A percentile compares a stretch with the other conserved stretches of the same genome.
Conservation (phyloP, 2,888 invertebrate genomes). For the Phytoseiulus persimilis region DNA sequence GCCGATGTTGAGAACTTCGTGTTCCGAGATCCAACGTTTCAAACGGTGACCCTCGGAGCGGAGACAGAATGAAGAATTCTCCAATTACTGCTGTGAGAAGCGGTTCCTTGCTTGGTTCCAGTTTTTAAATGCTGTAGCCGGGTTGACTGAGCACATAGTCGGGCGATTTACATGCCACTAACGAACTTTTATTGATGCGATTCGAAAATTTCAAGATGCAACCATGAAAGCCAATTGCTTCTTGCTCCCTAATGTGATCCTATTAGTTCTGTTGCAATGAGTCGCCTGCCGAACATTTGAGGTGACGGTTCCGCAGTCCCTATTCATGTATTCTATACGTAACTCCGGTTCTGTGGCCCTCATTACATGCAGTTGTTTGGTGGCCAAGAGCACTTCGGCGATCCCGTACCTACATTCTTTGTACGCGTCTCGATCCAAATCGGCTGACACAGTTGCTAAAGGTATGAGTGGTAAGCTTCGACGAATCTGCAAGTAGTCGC, state of each 20-base stretch:
- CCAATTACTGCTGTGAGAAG: no score
- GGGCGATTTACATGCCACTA: no score
- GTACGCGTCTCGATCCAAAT: constrained; percentile 56
- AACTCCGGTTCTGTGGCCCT: constrained; percentile 73
- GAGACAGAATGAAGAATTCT: no score
- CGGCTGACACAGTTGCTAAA: constrained; percentile 59
- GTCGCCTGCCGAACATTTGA: constrained; percentile 40
- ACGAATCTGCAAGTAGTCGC: constrained; percentile 67
- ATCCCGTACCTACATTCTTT: constrained; percentile 50
- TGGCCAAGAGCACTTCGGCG: constrained; percentile 63
- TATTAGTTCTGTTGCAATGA: constrained; percentile 15
- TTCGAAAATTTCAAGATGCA: neutral
- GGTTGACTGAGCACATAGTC: no score
- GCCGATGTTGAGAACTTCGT: no score
- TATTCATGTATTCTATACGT: constrained; percentile 54
- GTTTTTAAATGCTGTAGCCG: no score
- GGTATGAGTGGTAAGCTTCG: constrained; percentile 55
- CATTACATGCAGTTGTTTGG: constrained; percentile 62
- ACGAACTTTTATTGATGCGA: neutral
- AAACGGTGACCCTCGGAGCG: no score
- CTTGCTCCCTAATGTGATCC: constrained; percentile 16
- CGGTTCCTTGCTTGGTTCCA: no score
- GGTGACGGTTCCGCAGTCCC: constrained; percentile 47
- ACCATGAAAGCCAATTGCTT: neutral
- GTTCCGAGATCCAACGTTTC: no score